A percentile compares a stretch with the other conserved stretches of the same genome.
These are phyloP conservation scores for Ammospiza caudacuta DNA, from an alignment of 2,113 vertebrate species.

Conservation along the genomic window DNA sequence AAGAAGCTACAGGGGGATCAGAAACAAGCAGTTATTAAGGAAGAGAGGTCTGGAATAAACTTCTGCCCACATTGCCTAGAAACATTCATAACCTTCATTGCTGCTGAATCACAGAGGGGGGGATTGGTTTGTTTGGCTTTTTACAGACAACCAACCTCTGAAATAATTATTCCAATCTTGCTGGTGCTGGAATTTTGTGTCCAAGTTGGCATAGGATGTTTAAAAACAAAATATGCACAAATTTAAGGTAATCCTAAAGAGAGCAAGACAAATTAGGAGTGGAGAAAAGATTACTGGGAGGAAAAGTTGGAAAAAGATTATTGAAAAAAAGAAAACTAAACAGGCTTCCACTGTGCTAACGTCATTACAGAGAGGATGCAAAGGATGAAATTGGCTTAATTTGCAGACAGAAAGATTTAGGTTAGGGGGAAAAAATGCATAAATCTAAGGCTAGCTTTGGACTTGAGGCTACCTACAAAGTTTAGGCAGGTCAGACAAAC, in stretches of 20 bases:
- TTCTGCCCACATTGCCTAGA: not conserved
- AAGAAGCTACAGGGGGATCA: not conserved
- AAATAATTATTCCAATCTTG: constrained; percentile 25
- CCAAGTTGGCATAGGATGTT: not conserved
- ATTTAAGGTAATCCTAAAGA: not conserved
- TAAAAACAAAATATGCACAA: not conserved
- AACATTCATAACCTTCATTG: not conserved
- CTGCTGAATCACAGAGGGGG: not conserved
- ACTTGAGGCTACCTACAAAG: constrained; percentile 42
- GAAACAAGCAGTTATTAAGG: not conserved
- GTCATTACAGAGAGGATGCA: constrained; percentile 33
- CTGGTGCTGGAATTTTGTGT: constrained; percentile 1
- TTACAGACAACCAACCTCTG: not conserved
- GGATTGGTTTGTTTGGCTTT: not conserved
- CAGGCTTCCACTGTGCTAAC: not conserved
- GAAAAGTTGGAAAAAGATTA: not conserved
- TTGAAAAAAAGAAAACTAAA: not conserved
- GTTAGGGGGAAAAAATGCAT: not conserved
- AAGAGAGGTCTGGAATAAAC: not conserved
- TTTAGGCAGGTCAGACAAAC: constrained; percentile 27
- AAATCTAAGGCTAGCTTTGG: not conserved
- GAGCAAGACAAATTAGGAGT: not conserved
- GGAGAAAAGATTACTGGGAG: not conserved
- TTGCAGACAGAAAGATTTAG: constrained; percentile 46
- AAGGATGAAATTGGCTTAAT: constrained; percentile 52